Conservation (phyloP, 2,113 vertebrate species). For the Panthera tigris region DNA sequence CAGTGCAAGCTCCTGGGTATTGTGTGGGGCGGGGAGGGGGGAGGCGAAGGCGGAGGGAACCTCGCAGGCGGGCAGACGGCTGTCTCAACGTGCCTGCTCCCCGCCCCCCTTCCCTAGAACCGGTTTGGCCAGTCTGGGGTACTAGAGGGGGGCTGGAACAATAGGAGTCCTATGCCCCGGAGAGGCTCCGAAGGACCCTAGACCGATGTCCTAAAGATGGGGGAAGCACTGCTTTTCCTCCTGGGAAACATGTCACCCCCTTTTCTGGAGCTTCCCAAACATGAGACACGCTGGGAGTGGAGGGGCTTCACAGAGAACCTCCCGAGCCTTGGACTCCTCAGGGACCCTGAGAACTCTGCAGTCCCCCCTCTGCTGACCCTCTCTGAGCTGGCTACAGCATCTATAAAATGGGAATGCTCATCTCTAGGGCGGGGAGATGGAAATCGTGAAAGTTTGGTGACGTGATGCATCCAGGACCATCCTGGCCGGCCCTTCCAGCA, state of each 20-base stretch:
- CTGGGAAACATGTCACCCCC: neutral
- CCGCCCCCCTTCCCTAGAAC: slow-evolving; percentile 74
- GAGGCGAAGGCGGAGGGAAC: slow-evolving; percentile 66
- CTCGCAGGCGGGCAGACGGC: slow-evolving; percentile 57
- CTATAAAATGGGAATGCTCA: neutral
- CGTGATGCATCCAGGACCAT: neutral
- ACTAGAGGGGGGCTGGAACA: slow-evolving; percentile 77
- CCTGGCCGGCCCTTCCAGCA: neutral
- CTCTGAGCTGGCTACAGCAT: neutral
- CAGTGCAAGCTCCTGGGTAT: slow-evolving; percentile 65
- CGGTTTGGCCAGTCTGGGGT: slow-evolving; percentile 73
- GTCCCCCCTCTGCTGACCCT: neutral
- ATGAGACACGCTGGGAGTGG: neutral
- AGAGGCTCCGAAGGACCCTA: slow-evolving; percentile 69
- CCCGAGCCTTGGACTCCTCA: neutral
- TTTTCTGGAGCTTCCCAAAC: neutral
- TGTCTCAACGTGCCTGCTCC: slow-evolving; percentile 79
- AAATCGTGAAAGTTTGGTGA: neutral
- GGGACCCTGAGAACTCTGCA: neutral
- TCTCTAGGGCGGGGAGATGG: neutral
- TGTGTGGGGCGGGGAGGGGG: slow-evolving; percentile 76
- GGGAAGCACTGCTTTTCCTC: neutral
- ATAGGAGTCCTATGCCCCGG: slow-evolving; percentile 72
- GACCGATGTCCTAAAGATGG: neutral
- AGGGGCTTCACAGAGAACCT: neutral